Base-by-base conservation (phyloP, 2,888 invertebrate species). In the Halocaridina rubra region DNA sequence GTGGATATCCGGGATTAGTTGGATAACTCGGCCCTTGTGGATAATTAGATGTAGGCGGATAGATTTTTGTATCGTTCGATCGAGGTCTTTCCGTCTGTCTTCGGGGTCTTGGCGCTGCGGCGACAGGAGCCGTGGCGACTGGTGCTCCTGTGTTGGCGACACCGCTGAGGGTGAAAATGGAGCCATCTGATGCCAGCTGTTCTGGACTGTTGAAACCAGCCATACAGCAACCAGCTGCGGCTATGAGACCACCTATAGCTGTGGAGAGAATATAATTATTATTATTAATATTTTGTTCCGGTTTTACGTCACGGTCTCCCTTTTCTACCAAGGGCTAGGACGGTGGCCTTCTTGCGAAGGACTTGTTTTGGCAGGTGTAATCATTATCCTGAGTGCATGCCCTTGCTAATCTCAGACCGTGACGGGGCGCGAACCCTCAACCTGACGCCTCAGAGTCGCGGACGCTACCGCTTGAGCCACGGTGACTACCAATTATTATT, bases 1-100 rank as follows among this genome's bases (percentile, higher is more conserved):
- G 22, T n/a, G 81, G 81, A 53, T 81, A 81, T 64, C 71, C 30
- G 13, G 81, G 81, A 30, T 80, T 80, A 5, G 27, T 53, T 5
- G 76, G 76, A 57, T 53, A 81, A 30, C 46, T 61, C 8, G 81
- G 81, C 0, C 67, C 75, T n/a, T 76, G 76, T 7, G 81, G 46
- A 32, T 76, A 76, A 10, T 67, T 69, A 13, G 53, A 53, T n/a
- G 53, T 53, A 10, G 53, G 53, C 53, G 53, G 53, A 19, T 53
- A 53, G 7, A 19, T n/a, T 10, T 53, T 53, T 4, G 19, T 19
- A 4, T 53, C 53, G n/a, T 53, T 19, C 10, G n/a, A n/a, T n/a
- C 10, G 53, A 3, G 4, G 7, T 0, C 53, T 53, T 19, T 30
- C 0, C n/a, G 76, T 30, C 16, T 7, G 30, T 5, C 19, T 29